phyloP scores from a whole-genome alignment of 2,797 vertebrate species.

The Carapus acus region DNA sequence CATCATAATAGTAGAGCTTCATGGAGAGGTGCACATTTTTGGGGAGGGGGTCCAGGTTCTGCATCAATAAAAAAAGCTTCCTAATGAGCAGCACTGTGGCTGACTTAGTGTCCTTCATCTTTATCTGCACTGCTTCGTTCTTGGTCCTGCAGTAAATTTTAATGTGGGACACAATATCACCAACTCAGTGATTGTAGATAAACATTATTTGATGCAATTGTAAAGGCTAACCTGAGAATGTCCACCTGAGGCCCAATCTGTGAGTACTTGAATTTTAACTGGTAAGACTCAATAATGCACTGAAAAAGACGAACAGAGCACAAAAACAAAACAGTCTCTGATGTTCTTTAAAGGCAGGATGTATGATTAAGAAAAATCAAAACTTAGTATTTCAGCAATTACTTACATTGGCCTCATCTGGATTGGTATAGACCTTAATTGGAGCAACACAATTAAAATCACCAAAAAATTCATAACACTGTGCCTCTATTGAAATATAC shows the following conservation, averaged over 20 bases:
- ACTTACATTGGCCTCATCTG: slow-evolving; percentile 71
- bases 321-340: background rate
- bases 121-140: slow-evolving; percentile 55
- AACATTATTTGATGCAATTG: background rate
- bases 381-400: background rate
- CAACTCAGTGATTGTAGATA: background rate
- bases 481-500: too few species aligned
- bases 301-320: slow-evolving; percentile 48
- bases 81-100: slow-evolving; percentile 81
- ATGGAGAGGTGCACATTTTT: slow-evolving; percentile 81
- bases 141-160: slow-evolving; percentile 57
- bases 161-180: slow-evolving; percentile 1
- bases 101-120: slow-evolving; percentile 73
- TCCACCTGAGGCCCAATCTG: slow-evolving; percentile 76
- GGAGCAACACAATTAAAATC: background rate
- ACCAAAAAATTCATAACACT: background rate
- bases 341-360: background rate
- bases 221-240: slow-evolving; percentile 60
- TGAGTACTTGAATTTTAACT: slow-evolving; percentile 93
- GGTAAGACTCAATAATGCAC: slow-evolving; percentile 91
- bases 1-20: slow-evolving; percentile 91
- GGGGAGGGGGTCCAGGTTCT: slow-evolving; percentile 84
- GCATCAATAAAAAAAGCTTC: slow-evolving; percentile 87
- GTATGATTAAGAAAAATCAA: background rate
- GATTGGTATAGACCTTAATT: slow-evolving; percentile 71